phyloP scores from a whole-genome alignment of 2,113 vertebrate species.

The Channa maculata region DNA sequence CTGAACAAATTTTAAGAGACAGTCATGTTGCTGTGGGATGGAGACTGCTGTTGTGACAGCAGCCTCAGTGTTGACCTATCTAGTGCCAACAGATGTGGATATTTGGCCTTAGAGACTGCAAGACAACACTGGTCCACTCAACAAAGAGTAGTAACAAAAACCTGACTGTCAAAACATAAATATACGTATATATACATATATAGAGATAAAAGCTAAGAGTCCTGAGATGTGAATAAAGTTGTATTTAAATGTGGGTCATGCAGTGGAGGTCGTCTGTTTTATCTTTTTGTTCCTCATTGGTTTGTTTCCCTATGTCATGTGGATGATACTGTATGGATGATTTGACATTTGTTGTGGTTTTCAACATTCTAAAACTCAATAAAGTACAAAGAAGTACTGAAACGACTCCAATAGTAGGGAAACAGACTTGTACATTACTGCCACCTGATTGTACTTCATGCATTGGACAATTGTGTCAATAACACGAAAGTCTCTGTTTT shows the following conservation, averaged over 20 bases:
- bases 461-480: constrained; percentile 65
- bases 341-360: constrained; percentile 83
- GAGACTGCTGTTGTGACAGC: constrained; percentile 49
- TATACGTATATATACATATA: constrained; percentile 68
- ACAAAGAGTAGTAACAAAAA: constrained; percentile 63
- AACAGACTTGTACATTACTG: constrained; percentile 43
- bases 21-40: constrained; percentile 40
- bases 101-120: constrained; percentile 74
- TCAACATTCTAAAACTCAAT: constrained; percentile 80
- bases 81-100: constrained; percentile 64
- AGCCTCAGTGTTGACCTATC: constrained; percentile 61
- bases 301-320: constrained; percentile 76
- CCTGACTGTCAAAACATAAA: constrained; percentile 64
- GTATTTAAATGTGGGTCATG: constrained; percentile 84
- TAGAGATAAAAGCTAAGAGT: constrained; percentile 68
- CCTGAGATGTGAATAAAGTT: constrained; percentile 82
- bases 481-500: constrained; percentile 66
- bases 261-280: constrained; percentile 79
- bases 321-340: constrained; percentile 83
- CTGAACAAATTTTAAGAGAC: constrained; percentile 47
- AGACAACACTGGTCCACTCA: constrained; percentile 56
- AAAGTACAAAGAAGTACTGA: constrained; percentile 78
- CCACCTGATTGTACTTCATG: constrained; percentile 42
- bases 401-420: constrained; percentile 55
- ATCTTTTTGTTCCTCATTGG: constrained; percentile 63